These are phyloP conservation scores for Engraulis encrasicolus DNA, from an alignment of 2,113 vertebrate species.

Conservation along the genomic window DNA sequence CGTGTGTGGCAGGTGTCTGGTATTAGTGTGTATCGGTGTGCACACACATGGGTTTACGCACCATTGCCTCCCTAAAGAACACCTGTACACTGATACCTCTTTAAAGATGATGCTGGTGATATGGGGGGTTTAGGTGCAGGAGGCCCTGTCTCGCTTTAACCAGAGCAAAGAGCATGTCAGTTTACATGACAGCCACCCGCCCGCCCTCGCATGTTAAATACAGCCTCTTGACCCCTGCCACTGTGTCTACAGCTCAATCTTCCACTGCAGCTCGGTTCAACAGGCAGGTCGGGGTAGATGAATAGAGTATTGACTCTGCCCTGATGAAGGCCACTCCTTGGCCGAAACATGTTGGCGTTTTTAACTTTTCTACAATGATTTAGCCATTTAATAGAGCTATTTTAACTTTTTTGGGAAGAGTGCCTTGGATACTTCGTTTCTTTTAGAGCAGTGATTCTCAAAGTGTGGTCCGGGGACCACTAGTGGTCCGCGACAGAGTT, in stretches of 20 bases:
- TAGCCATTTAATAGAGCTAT: too few relatives aligned
- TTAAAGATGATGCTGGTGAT: neutral
- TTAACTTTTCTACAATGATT: too few relatives aligned
- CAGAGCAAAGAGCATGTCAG: conserved; percentile 13
- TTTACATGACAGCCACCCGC: neutral
- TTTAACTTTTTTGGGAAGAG: too few relatives aligned
- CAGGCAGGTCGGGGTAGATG: neutral
- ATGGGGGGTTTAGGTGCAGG: neutral
- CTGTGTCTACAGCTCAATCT: neutral
- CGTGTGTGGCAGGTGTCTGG: too few relatives aligned
- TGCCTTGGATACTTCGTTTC: too few relatives aligned
- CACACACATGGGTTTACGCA: neutral
- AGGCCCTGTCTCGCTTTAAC: neutral
- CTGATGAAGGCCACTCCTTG: too few relatives aligned
- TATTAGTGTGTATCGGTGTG: too few relatives aligned
- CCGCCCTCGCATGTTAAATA: neutral
- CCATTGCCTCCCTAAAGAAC: neutral
- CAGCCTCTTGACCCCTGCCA: conserved; percentile 6
- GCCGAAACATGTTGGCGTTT: too few relatives aligned
- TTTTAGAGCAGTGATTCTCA: too few relatives aligned
- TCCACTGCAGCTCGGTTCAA: neutral
- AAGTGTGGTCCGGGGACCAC: too few relatives aligned
- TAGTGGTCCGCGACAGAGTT: too few relatives aligned
- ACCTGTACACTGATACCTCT: neutral
- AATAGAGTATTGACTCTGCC: too few relatives aligned